Evolutionary conservation across 2,888 invertebrate genomes (phyloP), one percentile per base, ranked within the genome.

Genomic region (Dascillus cervinus): DNA sequence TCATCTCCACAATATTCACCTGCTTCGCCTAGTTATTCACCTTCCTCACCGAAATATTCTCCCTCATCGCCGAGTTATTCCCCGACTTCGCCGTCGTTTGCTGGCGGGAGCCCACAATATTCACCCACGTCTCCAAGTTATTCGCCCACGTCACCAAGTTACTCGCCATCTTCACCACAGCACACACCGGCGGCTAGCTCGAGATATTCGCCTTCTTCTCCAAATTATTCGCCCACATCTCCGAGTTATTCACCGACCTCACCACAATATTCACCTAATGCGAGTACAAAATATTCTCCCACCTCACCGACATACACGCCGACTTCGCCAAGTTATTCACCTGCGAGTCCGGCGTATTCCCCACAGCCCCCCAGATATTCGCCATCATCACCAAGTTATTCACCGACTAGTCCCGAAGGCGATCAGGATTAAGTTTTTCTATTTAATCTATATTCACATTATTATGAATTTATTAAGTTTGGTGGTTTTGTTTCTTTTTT

Each of bases 61-160:
- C 87, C 84, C 0, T 80, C 82, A 1, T 82, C 82, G 2, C 88
- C 86, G 1, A 80, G 77, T 45, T 88, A 88, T 55, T 87, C 87
- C 1, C 88, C 91, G 3, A 82, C 84, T 0, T 82, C 82, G 2
- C 90, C 90, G 0, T 83, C 84, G 0, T 77, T 80, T 36, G 71
- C 77, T 39, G 78, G 86, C 39, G 79, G 84, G 31, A 83, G 82
- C 48, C 90, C 89, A 1, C 81, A 79, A 31, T 90, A 89, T 60
- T 84, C 87, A 1, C 91, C 91, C 0, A 85, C 87, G 0, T 84
- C 84, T 41, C 91, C 90, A 0, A 82, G 80, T 48, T 91, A 91
- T 62, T 80, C 85, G 2, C 90, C 90, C 2, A 81, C 85, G 0
- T 84, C 81, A 44, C 84, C 82, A 0, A 78, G 73, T 55, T 85